Base-by-base conservation (phyloP, 2,797 vertebrate species). In the Mus caroli region DNA sequence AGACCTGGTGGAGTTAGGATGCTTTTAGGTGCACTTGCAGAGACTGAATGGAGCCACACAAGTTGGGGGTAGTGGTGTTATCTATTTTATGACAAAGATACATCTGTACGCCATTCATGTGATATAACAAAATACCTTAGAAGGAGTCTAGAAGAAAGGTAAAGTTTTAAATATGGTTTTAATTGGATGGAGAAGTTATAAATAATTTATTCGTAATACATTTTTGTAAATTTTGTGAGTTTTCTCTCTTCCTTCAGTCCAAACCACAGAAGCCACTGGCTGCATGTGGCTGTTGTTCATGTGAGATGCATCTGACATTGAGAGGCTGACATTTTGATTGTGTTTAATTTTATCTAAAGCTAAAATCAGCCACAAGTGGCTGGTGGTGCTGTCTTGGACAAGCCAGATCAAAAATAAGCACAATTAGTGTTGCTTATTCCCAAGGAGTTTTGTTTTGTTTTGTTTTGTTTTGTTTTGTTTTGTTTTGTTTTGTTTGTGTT, bases 281-380 rank as follows among this genome's bases (percentile, higher is more conserved):
- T 17, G 3, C 15, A 4, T 34, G 52, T 77, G 67, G 8, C 52
- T 43, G 15, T 4, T 37, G 12, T 64, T 28, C 43, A 75, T 12
- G 24, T 82, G 86, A 87, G 87, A 77, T 54, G 73, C 46, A 54
- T 60, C 60, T 94, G 52, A 12, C 80, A 73, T 1, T 28, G 28
- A 92, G 31, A 52, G 34, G 26, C 50, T 67, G 9, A n/a, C 56
- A 40, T 80, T 96, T 82, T 67, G 22, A 87, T 88, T 58, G 60
- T n/a, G 90, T 34, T 93, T 85, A 2, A 85, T 92, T 88, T 92
- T 56, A 62, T 31, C 64, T 69, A 87, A 94, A 90, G 52, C 20
- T 75, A 73, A 93, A 88, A 60, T 78, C 40, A 89, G 52, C 58
- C 62, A 84, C 82, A 19, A 22, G 56, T 64, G 79, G 56, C 84